Evolutionary conservation across 1,140 invertebrate genomes (phyloP), one percentile per base, ranked within the genome.

Genomic region (Drosophila sp.): DNA sequence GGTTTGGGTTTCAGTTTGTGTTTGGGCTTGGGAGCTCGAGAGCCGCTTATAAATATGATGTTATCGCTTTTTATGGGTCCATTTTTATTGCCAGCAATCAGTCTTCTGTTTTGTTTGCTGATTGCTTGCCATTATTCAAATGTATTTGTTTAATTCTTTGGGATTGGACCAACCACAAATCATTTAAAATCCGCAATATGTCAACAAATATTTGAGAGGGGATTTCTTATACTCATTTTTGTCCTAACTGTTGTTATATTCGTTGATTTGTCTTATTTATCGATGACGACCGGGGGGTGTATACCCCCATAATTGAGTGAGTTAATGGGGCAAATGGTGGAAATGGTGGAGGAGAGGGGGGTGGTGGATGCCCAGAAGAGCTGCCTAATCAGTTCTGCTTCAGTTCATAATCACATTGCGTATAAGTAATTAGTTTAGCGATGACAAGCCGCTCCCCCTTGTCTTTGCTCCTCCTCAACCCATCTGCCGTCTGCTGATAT

Each of bases 131-230:
- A 84, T 89, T 89, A 89, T 89, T 89, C 84, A 89, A 89, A 89
- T 89, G 84, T 89, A 89, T 89, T 89, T 89, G 84, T 89, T 89
- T 89, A 89, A 89, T 89, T 89, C 78, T 47, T 60, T 70, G 72
- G 79, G 60, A 86, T 76, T 78, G 72, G 67, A 29, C 64, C 77
- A 57, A 44, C 67, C 80, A 89, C 84, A 89, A 89, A 89, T 89
- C 84, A 89, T 89, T 89, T 89, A 84, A 89, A 89, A 84, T 84
- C 84, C 84, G 85, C 84, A 89, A 89, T 89, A 89, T 89, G 84
- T 89, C 84, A 89, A 89, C 84, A 83, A 83, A 90, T 89, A 78
- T 84, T 81, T 72, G 68, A 60, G n/a, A 30, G 72, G 62, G 66
- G 50, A 47, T 41, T 60, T 35, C 57, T 29, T 11, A 33, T 58